A percentile compares a stretch with the other conserved stretches of the same genome.
These are phyloP conservation scores for Aphaenogaster floridana DNA, from an alignment of 1,140 invertebrate species.

Conservation along the genomic window DNA sequence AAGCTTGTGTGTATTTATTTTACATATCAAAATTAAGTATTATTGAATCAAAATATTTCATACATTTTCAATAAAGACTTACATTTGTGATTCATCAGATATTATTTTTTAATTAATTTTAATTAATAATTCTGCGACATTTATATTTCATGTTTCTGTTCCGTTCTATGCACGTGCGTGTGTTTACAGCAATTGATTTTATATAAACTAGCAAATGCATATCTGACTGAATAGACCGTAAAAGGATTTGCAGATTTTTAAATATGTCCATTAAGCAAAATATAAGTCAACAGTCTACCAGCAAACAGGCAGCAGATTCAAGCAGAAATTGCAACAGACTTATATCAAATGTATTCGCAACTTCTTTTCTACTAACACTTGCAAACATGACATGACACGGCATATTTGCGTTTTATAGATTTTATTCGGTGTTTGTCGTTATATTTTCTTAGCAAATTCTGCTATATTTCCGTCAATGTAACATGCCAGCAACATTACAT, in stretches of 20 bases:
- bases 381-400: neutral
- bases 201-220: slow-evolving; percentile 44
- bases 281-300: neutral
- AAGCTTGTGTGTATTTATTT: slow-evolving; percentile 23
- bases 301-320: neutral
- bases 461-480: neutral
- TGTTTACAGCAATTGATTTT: slow-evolving; percentile 39
- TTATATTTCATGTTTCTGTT: slow-evolving; percentile 20
- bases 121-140: slow-evolving; percentile 23
- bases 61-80: slow-evolving; percentile 9
- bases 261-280: neutral
- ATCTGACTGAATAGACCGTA: slow-evolving; percentile 20
- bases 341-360: neutral
- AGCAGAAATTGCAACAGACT: neutral
- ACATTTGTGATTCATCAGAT: neutral
- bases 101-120: slow-evolving; percentile 9
- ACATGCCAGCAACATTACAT: neutral
- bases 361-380: neutral
- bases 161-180: neutral
- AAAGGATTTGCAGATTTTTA: slow-evolving; percentile 18
- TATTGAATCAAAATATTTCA: slow-evolving; percentile 8
- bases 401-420: neutral
- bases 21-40: slow-evolving; percentile 14
- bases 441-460: neutral
- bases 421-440: neutral